Evolutionary conservation across 2,113 vertebrate genomes (phyloP).

Genomic region (Mobula hypostoma): DNA sequence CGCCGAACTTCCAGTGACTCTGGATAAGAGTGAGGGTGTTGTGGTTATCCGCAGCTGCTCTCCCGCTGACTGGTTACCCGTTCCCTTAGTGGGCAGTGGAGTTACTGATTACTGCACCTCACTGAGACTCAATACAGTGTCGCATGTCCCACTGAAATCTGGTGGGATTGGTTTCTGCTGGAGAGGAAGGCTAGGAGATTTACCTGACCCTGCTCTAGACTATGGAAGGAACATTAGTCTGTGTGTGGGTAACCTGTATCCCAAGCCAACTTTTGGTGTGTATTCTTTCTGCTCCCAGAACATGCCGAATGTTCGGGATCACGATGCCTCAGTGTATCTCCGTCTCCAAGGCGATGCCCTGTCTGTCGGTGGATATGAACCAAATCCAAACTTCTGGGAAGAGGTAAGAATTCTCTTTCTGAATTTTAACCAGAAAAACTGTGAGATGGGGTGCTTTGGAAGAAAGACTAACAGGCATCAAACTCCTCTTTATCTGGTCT

Average conservation of each 20-base stretch:
- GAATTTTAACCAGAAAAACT: too few relatives aligned
- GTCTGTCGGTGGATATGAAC: constrained; percentile 91
- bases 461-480: not conserved
- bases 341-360: constrained; percentile 96
- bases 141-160: not conserved
- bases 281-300: constrained; percentile 58
- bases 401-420: constrained; percentile 60
- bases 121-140: not conserved
- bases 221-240: not conserved
- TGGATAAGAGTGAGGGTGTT: not conserved
- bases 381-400: constrained; percentile 92
- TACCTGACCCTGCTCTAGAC: not conserved
- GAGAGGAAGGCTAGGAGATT: not conserved
- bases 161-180: not conserved
- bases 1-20: too few relatives aligned
- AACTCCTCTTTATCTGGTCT: too few relatives aligned
- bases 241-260: not conserved
- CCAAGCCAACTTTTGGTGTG: not conserved
- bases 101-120: not conserved
- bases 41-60: not conserved
- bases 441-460: not conserved
- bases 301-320: constrained; percentile 95
- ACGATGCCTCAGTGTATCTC: constrained; percentile 89
- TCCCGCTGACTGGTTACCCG: too few relatives aligned
- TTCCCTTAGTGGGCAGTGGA: too few relatives aligned